Base-by-base conservation (phyloP, 2,888 invertebrate genomes). In the Tinea semifulvella region DNA sequence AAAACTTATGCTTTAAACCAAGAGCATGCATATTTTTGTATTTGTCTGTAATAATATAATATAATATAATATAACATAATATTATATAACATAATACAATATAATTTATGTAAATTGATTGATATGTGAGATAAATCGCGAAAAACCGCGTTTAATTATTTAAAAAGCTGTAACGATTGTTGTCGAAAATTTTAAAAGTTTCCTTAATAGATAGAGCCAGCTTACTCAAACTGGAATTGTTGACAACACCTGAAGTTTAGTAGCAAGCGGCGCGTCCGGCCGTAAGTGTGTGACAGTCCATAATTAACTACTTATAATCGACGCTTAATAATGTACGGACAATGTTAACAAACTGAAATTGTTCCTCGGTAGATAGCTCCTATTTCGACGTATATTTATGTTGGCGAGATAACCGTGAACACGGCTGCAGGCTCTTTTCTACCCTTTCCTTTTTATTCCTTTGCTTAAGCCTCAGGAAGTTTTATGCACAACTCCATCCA, bases 221-320 rank as follows among this genome's bases (percentile, higher is more conserved):
- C n/a, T n/a, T n/a, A n/a, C n/a, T n/a, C n/a, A n/a, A n/a, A n/a
- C n/a, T n/a, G n/a, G n/a, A n/a, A n/a, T n/a, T 50, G 64, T 66
- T 66, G 46, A 39, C 38, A 20, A 57, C 47, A 48, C 46, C 47
- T 25, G 47, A 42, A 43, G 17, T 39, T 36, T 22, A 20, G 46
- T 28, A 42, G 47, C 47, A 31, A 40, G 42, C 27, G 8, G 43
- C 28, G 54, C 58, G 47, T 56, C 53, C 56, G 55, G 56, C n/a
- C 55, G 50, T 53, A 50, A 54, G 56, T 54, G 55, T 58, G 60
- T 60, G 66, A 63, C 65, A 61, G 57, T 61, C 62, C 58, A 68
- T 71, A 72, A 71, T 72, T 71, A 71, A 71, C 67, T 58, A 62
- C 64, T 61, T 68, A 70, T 67, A 69, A 67, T 59, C 58, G 61